These are phyloP conservation scores for Novumbra hubbsi DNA, from an alignment of 2,797 vertebrate species.

Conservation along the genomic window DNA sequence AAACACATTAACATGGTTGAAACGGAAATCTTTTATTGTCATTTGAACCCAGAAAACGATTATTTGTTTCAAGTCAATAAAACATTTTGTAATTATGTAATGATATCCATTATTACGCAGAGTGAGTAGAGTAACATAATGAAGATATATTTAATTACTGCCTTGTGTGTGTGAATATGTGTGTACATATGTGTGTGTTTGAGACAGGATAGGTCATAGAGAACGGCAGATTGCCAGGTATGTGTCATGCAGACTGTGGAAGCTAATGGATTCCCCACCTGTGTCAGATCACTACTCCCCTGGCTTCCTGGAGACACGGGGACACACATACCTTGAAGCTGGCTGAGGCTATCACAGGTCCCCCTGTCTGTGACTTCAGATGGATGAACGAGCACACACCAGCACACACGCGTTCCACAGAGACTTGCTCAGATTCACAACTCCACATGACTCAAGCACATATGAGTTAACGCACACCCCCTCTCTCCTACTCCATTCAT, in stretches of 20 bases:
- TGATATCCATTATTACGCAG: slow-evolving; percentile 48
- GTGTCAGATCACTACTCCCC: slow-evolving; percentile 44
- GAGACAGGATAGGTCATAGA: slow-evolving; percentile 22
- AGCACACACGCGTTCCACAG: background rate
- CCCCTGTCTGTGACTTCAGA: background rate
- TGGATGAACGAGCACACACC: background rate
- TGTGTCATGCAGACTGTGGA: slow-evolving; percentile 61
- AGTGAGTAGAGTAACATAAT: slow-evolving; percentile 43
- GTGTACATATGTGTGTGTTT: slow-evolving; percentile 1
- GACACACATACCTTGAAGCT: slow-evolving; percentile 53
- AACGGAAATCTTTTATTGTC: background rate
- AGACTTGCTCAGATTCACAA: background rate
- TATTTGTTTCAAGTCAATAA: background rate
- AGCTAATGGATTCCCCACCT: slow-evolving; percentile 72
- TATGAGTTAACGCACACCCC: background rate
- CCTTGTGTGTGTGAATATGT: slow-evolving; percentile 21
- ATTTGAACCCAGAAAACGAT: too few relatives aligned
- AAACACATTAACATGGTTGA: background rate
- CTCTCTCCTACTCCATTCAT: background rate
- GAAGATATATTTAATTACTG: slow-evolving; percentile 19
- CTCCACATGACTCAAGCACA: background rate
- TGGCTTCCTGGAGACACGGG: slow-evolving; percentile 60
- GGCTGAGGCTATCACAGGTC: background rate
- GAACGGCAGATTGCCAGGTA: slow-evolving; percentile 33
- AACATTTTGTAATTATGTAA: slow-evolving; percentile 45